Evolutionary conservation across 2,797 vertebrate genomes (phyloP).

Genomic region (Scolopax bukidnonensis): DNA sequence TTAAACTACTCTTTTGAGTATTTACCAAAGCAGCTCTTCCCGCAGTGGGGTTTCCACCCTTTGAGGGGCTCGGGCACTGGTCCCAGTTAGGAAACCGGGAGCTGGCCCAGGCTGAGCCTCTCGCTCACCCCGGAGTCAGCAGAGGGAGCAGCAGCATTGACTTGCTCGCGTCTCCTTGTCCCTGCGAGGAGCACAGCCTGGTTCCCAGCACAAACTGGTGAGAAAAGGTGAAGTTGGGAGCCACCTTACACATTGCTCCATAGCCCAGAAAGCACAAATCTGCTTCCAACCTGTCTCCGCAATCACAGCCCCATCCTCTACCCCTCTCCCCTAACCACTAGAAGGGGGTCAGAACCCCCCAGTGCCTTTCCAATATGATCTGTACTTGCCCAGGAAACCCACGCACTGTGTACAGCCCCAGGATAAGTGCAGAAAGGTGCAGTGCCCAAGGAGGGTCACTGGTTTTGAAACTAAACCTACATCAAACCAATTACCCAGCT

Average conservation of each 20-base stretch:
- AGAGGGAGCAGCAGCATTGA: conserved; percentile 47
- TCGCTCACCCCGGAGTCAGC: neutral
- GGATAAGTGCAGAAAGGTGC: neutral
- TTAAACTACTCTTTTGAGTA: neutral
- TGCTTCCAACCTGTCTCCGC: neutral
- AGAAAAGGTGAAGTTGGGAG: neutral
- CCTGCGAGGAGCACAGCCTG: fast-evolving
- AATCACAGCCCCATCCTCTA: neutral
- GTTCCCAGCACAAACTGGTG: neutral
- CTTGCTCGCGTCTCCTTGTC: neutral
- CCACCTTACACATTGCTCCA: fast-evolving
- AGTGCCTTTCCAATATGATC: fast-evolving
- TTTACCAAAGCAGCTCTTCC: neutral
- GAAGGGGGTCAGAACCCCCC: neutral
- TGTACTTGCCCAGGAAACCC: fast-evolving
- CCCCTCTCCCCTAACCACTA: neutral
- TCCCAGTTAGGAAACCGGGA: neutral
- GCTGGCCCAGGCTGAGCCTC: fast-evolving
- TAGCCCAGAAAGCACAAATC: fast-evolving
- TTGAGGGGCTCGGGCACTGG: neutral
- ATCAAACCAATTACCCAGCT: neutral
- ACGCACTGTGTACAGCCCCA: fast-evolving
- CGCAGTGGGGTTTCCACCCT: neutral
- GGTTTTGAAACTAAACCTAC: neutral
- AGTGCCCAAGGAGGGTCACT: neutral